These are phyloP conservation scores for Onychomys leucogaster DNA, from an alignment of 2,797 vertebrate species.

Conservation along the genomic window DNA sequence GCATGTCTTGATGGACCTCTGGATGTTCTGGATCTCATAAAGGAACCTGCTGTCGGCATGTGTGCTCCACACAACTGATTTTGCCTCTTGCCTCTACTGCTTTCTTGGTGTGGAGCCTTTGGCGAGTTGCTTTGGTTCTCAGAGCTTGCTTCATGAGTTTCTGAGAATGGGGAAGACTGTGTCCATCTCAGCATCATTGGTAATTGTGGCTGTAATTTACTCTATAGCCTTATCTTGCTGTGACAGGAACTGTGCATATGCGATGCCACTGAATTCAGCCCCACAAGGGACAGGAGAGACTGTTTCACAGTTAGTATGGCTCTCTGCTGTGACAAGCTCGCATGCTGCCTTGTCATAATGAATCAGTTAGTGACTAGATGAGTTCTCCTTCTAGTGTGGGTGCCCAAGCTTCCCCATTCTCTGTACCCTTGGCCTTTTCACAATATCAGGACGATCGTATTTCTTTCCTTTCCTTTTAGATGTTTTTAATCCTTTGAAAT, in stretches of 20 bases:
- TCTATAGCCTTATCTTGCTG: not conserved
- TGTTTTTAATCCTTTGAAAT: not conserved
- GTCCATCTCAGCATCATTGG: not conserved
- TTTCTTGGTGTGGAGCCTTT: not conserved
- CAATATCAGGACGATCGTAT: not conserved
- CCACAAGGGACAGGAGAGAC: not conserved
- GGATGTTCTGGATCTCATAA: not conserved
- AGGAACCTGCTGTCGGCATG: not conserved
- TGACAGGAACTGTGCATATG: not conserved
- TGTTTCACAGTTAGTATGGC: not conserved
- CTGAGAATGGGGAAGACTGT: not conserved
- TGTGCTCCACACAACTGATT: not conserved
- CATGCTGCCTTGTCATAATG: not conserved
- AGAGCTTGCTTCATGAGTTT: conserved; percentile 1
- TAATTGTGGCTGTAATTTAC: not conserved
- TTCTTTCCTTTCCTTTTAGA: conserved; percentile 37
- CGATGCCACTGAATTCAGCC: not conserved
- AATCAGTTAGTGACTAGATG: not conserved
- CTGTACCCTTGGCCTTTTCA: not conserved
- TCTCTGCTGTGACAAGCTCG: not conserved
- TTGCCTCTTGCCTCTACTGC: not conserved
- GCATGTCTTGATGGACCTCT: not conserved
- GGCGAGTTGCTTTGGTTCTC: not conserved
- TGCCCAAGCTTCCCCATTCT: not conserved
- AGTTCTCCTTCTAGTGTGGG: not conserved